These are phyloP conservation scores for Eidolon helvum DNA, from an alignment of 2,113 vertebrate species.

Conservation along the genomic window DNA sequence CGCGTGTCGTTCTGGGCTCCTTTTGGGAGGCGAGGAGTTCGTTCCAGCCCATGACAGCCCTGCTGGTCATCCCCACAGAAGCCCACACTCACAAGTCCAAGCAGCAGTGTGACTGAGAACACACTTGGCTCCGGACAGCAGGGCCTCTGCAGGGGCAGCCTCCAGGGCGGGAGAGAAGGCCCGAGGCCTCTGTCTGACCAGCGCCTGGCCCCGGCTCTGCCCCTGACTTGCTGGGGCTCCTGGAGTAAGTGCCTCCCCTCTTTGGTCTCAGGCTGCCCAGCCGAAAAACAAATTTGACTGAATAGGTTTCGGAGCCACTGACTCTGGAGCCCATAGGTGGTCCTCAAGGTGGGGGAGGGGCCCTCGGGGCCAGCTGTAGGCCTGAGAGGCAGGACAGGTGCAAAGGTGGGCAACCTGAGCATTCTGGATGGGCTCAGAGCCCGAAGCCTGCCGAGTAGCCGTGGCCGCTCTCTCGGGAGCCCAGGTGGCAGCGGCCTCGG, in stretches of 20 bases:
- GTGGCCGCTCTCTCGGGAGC: neutral
- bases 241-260: neutral
- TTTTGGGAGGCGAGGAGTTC: neutral
- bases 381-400: neutral
- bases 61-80: neutral
- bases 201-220: neutral
- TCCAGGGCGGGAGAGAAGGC: neutral
- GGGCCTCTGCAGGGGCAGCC: neutral
- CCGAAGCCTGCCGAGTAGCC: neutral
- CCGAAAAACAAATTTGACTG: neutral
- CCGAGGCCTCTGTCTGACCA: neutral
- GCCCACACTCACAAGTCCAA: neutral
- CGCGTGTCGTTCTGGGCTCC: neutral
- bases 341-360: neutral
- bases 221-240: neutral
- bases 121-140: neutral
- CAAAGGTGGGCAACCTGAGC: neutral
- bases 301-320: neutral
- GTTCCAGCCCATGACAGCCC: neutral
- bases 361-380: too few relatives aligned
- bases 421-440: neutral
- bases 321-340: neutral
- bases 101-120: accelerated
- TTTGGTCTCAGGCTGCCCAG: neutral
- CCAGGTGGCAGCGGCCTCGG: neutral